phyloP scores from a whole-genome alignment of 2,797 vertebrate species.

The Falco cherrug region DNA sequence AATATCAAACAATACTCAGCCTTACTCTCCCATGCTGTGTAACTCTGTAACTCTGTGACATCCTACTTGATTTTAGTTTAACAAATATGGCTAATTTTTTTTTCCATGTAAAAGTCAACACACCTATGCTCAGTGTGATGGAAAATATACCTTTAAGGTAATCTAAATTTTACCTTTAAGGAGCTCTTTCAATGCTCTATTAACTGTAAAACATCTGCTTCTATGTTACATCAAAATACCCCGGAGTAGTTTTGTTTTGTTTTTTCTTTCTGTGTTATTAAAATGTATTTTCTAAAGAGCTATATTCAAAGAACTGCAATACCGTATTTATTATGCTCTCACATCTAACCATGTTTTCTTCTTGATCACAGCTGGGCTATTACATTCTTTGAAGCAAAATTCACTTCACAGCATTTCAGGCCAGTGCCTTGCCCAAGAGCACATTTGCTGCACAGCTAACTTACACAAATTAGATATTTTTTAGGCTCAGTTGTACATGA shows the following conservation, averaged over 20 bases:
- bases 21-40: not conserved
- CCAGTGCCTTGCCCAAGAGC: not conserved
- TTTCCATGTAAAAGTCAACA: not conserved
- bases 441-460: not conserved
- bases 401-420: slow-evolving; percentile 1
- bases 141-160: not conserved
- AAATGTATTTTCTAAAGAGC: not conserved
- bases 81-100: not conserved
- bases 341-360: not conserved
- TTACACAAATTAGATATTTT: not conserved
- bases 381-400: slow-evolving; percentile 29
- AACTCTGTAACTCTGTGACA: not conserved
- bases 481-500: not conserved
- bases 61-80: not conserved
- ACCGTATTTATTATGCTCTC: not conserved
- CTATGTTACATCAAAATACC: not conserved
- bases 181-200: not conserved
- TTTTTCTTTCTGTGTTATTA: not conserved
- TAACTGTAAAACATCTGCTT: not conserved
- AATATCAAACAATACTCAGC: not conserved
- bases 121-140: not conserved
- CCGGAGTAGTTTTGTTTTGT: not conserved
- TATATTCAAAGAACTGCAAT: not conserved
- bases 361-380: slow-evolving; percentile 33
- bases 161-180: not conserved